A percentile compares a stretch with the other conserved stretches of the same genome.
Conservation (phyloP, 2,888 invertebrate species). For the Drosophila neutralis region DNA sequence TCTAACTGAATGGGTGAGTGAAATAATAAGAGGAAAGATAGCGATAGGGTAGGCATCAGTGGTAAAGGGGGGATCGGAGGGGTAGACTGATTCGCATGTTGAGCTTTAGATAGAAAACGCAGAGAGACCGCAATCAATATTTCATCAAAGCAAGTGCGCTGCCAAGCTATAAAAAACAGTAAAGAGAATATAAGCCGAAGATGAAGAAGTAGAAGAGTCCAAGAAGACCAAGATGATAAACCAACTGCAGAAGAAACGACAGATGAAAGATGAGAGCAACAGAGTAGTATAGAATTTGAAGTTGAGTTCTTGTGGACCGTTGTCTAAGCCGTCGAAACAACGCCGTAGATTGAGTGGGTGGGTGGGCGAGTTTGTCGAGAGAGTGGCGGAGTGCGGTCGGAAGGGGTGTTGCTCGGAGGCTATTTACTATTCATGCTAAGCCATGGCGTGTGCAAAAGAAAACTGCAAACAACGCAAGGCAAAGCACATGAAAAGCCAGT, state of each 20-base stretch:
- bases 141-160: constrained; percentile 70
- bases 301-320: constrained; percentile 27
- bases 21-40: constrained; percentile 7
- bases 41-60: neutral
- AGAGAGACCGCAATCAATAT: constrained; percentile 73
- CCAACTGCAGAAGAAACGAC: neutral
- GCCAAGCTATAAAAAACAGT: constrained; percentile 28
- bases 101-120: constrained; percentile 59
- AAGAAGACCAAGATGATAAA: constrained; percentile 4
- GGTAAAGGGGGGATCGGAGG: neutral
- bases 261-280: neutral
- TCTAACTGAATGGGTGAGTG: constrained; percentile 18
- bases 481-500: constrained; percentile 64
- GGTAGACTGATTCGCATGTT: constrained; percentile 62
- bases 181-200: constrained; percentile 13
- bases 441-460: constrained; percentile 72
- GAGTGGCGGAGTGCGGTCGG: neutral
- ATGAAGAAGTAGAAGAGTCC: neutral
- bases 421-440: constrained; percentile 78
- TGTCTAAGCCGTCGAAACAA: constrained; percentile 39
- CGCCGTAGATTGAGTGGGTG: constrained; percentile 32
- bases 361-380: neutral
- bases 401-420: constrained; percentile 15
- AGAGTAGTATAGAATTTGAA: constrained; percentile 31
- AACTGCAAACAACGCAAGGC: constrained; percentile 73